phyloP scores from a whole-genome alignment of 1,140 invertebrate species.

The Zeugodacus cucurbitae region DNA sequence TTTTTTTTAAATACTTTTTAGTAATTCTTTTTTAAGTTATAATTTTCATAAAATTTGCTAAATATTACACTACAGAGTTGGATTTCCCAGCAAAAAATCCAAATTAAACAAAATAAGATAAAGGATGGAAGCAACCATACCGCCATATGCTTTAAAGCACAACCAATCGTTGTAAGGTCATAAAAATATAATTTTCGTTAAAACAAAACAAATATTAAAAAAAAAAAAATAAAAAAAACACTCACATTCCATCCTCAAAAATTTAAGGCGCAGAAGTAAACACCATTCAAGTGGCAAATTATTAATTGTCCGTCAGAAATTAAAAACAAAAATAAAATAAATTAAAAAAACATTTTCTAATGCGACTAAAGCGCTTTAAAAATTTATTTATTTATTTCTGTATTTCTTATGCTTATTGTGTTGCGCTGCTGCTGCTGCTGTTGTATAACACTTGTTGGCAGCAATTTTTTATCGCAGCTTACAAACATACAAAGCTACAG shows the following conservation, averaged over 20 bases:
- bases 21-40: background rate
- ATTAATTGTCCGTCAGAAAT: background rate
- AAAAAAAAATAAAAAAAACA: background rate
- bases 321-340: too few species aligned
- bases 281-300: slow-evolving; percentile 9
- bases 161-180: background rate
- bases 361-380: background rate
- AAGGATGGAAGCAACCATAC: background rate
- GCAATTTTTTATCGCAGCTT: background rate
- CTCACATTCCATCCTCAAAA: background rate
- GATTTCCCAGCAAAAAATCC: background rate
- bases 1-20: background rate
- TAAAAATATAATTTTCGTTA: background rate
- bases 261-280: background rate
- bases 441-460: background rate
- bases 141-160: background rate
- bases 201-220: background rate
- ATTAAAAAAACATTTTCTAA: background rate
- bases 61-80: background rate
- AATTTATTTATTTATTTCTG: background rate
- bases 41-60: background rate
- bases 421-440: background rate
- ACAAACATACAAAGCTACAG: background rate
- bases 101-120: background rate
- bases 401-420: background rate